A percentile compares a stretch with the other conserved stretches of the same genome.
Evolutionary conservation across 92 coral and sea anemone genomes (phyloP).

Genomic region (Phymanthus crucifer): DNA sequence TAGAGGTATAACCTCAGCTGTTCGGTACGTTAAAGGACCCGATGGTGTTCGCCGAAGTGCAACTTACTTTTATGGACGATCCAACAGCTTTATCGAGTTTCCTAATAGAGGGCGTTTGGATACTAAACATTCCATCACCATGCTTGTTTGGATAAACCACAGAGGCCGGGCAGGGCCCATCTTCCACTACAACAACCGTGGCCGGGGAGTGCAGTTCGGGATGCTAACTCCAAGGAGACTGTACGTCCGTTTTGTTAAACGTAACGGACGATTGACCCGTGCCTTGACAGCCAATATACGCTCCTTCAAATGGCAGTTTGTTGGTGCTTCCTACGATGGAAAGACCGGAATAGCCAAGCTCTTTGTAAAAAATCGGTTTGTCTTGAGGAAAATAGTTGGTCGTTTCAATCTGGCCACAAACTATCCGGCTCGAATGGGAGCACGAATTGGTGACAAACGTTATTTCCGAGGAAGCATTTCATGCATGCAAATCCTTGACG

Average conservation of each 20-base stretch:
- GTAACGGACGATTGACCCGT: conserved; percentile 12
- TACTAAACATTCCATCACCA: conserved; percentile 64
- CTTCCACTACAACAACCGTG: conserved; percentile 61
- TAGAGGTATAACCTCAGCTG: conserved; percentile 41
- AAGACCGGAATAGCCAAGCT: conserved; percentile 44
- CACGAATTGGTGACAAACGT: conserved; percentile 20
- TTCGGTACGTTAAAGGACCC: conserved; percentile 56
- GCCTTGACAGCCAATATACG: conserved; percentile 18
- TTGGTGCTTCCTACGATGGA: conserved; percentile 40
- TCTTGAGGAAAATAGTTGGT: conserved; percentile 16
- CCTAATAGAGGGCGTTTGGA: conserved; percentile 71
- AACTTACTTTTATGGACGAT: conserved; percentile 47
- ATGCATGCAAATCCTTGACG: conserved; percentile 61
- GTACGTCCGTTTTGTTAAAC: conserved; percentile 46
- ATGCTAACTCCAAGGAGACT: conserved; percentile 57
- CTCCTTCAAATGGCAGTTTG: conserved; percentile 25
- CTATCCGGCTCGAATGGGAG: conserved; percentile 45
- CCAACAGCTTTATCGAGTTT: conserved; percentile 67
- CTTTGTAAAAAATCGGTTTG: conserved; percentile 36
- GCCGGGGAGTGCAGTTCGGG: conserved; percentile 77
- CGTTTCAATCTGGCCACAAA: conserved; percentile 45
- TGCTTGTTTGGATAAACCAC: conserved; percentile 73
- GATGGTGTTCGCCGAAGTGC: conserved; percentile 47
- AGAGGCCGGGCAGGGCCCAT: conserved; percentile 71
- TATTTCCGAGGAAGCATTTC: conserved; percentile 46